Evolutionary conservation across 2,797 vertebrate genomes (phyloP).

Genomic region (Epinephelus malabaricus): DNA sequence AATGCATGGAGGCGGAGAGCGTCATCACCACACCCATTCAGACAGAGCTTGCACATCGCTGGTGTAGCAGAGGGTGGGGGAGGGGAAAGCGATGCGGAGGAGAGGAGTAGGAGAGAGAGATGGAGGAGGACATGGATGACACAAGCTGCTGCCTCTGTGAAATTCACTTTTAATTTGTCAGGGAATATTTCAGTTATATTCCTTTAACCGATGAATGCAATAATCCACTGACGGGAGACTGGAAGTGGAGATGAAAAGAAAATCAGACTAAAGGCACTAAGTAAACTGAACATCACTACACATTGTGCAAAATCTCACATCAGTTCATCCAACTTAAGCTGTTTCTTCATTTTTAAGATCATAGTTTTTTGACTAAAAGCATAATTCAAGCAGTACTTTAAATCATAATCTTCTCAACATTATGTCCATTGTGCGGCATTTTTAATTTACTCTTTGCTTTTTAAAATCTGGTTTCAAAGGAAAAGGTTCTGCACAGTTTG

Average conservation of each 20-base stretch:
- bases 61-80: conserved; percentile 78
- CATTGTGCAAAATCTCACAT: conserved; percentile 10
- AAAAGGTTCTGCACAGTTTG: conserved; percentile 47
- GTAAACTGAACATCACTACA: conserved; percentile 25
- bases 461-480: conserved; percentile 47
- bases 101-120: conserved; percentile 62
- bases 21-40: conserved; percentile 87
- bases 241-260: neutral
- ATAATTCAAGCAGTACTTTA: neutral
- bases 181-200: conserved; percentile 28
- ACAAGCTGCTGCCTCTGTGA: conserved; percentile 49
- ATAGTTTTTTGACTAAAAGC: neutral
- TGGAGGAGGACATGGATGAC: conserved; percentile 67
- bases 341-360: neutral
- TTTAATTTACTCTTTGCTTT: conserved; percentile 29
- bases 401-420: neutral
- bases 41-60: conserved; percentile 63
- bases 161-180: conserved; percentile 58
- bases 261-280: conserved; percentile 29
- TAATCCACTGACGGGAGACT: conserved; percentile 10
- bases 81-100: conserved; percentile 75
- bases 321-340: conserved; percentile 19
- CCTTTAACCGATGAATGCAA: conserved; percentile 21
- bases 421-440: conserved; percentile 17
- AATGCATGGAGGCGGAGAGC: conserved; percentile 77